Conservation (phyloP, 1,140 invertebrate genomes). For the Bombus impatiens region DNA sequence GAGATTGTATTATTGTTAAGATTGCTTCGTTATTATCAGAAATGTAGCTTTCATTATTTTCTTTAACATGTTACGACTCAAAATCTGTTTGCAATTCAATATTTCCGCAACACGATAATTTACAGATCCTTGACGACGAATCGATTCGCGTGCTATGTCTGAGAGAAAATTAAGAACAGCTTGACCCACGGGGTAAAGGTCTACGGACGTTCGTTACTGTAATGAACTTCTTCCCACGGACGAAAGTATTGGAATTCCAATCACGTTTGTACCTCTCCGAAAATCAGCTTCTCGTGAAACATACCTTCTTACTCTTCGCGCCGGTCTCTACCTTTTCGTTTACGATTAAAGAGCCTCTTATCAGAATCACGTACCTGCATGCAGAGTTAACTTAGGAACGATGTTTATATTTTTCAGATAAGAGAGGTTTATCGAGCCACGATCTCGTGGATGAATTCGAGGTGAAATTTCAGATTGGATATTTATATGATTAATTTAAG, state of each 20-base stretch:
- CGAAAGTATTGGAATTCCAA: conserved; percentile 66
- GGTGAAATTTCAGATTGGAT: no score
- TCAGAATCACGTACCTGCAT: neutral
- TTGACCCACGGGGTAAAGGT: conserved; percentile 52
- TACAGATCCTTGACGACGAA: conserved; percentile 28
- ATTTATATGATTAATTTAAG: no score
- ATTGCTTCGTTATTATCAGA: no score
- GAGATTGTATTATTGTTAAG: neutral
- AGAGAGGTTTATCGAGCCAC: neutral
- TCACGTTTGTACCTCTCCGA: conserved; percentile 50
- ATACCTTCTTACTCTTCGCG: neutral
- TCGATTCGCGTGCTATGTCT: neutral
- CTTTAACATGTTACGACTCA: no score
- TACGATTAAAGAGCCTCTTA: neutral
- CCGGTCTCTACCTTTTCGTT: neutral
- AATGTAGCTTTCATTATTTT: no score
- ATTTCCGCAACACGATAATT: neutral
- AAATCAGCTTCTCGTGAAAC: conserved; percentile 51
- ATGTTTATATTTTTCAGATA: neutral
- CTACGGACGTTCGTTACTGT: conserved; percentile 73
- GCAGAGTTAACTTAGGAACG: neutral
- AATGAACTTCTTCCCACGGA: conserved; percentile 74
- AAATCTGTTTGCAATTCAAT: no score
- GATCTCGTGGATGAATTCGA: no score
- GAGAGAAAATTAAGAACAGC: conserved; percentile 56